Percentiles rank a stretch among this genome's conserved stretches.
phyloP scores from a whole-genome alignment of 2,888 invertebrate genomes.

The Campoplex capitator region DNA sequence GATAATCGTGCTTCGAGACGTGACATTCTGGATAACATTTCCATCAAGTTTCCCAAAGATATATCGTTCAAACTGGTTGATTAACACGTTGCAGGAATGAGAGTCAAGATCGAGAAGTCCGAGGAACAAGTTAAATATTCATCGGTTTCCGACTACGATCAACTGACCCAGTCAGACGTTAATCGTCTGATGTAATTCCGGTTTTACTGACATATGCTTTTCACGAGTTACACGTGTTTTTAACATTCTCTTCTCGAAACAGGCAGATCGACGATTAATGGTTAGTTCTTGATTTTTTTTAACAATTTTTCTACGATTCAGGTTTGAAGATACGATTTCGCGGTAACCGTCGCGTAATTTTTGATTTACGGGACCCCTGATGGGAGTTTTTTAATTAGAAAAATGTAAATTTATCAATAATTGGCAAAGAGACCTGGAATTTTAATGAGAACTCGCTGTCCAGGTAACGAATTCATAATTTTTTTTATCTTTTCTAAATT shows the following conservation, averaged over 20 bases:
- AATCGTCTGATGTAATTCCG: conserved; percentile 57
- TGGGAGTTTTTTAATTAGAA: too few relatives aligned
- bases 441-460: too few relatives aligned
- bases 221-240: background rate
- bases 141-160: conserved; percentile 10
- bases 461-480: too few relatives aligned
- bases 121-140: conserved; percentile 18
- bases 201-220: conserved; percentile 42
- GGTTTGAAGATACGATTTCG: too few relatives aligned
- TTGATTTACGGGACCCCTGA: too few relatives aligned
- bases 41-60: background rate
- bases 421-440: too few relatives aligned
- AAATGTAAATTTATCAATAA: too few relatives aligned
- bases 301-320: background rate
- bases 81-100: conserved; percentile 2
- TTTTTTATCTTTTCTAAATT: background rate
- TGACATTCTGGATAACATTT: background rate
- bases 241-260: background rate
- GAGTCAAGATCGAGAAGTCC: conserved; percentile 24
- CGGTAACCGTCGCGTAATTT: too few relatives aligned
- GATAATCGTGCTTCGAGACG: background rate
- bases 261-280: background rate
- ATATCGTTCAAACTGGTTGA: background rate
- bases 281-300: background rate
- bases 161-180: conserved; percentile 48